Conservation (phyloP, 2,888 invertebrate species). For the Rotaria macrura region DNA sequence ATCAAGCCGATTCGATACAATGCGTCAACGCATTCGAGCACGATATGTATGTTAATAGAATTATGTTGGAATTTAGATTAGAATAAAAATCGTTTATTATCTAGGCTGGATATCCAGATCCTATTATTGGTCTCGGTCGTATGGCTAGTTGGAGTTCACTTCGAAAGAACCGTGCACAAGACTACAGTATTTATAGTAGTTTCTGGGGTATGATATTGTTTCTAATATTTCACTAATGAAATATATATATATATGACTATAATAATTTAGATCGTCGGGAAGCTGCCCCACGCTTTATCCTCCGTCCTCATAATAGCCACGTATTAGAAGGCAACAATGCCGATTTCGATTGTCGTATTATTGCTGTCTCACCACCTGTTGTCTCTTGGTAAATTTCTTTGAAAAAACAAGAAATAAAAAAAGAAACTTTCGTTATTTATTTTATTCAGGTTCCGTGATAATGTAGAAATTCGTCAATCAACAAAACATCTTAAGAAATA, state of each 20-base stretch:
- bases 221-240: no score
- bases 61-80: background rate
- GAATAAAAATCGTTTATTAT: background rate
- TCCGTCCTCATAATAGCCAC: constrained; percentile 85
- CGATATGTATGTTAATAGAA: constrained; percentile 37
- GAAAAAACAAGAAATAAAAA: no score
- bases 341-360: constrained; percentile 89
- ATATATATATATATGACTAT: no score
- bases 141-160: constrained; percentile 92
- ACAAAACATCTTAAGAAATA: constrained; percentile 32
- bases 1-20: constrained; percentile 69
- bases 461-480: constrained; percentile 26
- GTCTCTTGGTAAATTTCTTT: constrained; percentile 66
- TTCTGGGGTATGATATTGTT: constrained; percentile 9
- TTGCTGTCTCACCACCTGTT: constrained; percentile 79
- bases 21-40: constrained; percentile 74
- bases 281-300: constrained; percentile 93
- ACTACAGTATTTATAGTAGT: constrained; percentile 84
- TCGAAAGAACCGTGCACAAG: constrained; percentile 82
- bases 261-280: constrained; percentile 70
- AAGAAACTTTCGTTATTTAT: background rate
- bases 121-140: constrained; percentile 82
- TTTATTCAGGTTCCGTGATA: background rate
- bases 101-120: constrained; percentile 55
- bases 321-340: constrained; percentile 93